Conservation (phyloP, 1,140 invertebrate genomes). For the Phymastichus coffea region DNA sequence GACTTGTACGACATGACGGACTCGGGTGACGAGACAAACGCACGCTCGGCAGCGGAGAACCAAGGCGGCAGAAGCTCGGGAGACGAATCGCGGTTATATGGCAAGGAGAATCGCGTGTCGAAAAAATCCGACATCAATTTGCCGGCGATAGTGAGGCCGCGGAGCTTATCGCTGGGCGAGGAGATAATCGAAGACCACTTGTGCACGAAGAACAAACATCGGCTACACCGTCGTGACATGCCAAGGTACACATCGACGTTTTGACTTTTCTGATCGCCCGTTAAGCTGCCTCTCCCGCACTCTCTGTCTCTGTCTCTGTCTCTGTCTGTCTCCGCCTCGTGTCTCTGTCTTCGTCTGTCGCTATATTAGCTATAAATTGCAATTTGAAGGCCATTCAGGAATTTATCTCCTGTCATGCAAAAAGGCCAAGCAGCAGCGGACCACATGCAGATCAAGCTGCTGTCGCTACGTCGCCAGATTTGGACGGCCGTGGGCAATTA, state of each 20-base stretch:
- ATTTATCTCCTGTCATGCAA: conserved; percentile 40
- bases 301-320: too few species aligned
- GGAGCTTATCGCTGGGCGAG: conserved; percentile 58
- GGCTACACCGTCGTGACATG: conserved; percentile 51
- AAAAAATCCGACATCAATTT: conserved; percentile 19
- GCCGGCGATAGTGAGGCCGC: conserved; percentile 48
- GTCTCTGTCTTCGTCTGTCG: too few species aligned
- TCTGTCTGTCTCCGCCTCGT: too few species aligned
- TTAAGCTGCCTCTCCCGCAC: too few species aligned
- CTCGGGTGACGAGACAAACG: conserved; percentile 51
- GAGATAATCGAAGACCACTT: conserved; percentile 48
- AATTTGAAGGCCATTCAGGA: conserved; percentile 34
- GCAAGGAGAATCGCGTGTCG: conserved; percentile 12
- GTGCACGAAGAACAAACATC: conserved; percentile 48
- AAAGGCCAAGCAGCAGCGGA: conserved; percentile 46
- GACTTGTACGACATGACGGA: conserved; percentile 55
- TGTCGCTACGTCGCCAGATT: conserved; percentile 59
- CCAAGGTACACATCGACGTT: too few species aligned
- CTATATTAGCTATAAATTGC: too few species aligned
- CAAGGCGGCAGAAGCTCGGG: conserved; percentile 12
- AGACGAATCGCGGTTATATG: background rate
- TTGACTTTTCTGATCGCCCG: too few species aligned
- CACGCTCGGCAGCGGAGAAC: background rate
- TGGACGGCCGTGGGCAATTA: conserved; percentile 54
- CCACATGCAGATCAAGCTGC: conserved; percentile 61